These are phyloP conservation scores for Oryzias melastigma DNA, from an alignment of 2,113 vertebrate species.

Conservation along the genomic window DNA sequence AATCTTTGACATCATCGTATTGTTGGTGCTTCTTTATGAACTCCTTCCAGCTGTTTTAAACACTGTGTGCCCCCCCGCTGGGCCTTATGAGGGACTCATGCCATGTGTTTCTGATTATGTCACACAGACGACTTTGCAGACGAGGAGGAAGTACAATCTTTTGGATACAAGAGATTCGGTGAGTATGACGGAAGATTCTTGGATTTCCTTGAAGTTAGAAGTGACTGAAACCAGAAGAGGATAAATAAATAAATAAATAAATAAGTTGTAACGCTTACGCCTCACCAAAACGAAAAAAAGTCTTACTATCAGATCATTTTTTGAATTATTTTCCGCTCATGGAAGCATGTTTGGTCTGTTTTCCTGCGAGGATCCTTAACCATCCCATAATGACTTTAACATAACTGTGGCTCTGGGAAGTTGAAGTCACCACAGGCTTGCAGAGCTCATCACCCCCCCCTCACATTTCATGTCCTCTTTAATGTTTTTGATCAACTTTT, in stretches of 20 bases:
- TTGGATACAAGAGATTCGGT: constrained; percentile 99
- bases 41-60: constrained; percentile 6
- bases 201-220: constrained; percentile 17
- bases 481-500: too few relatives aligned
- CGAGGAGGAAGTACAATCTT: constrained; percentile 98
- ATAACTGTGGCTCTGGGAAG: constrained; percentile 51
- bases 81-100: constrained; percentile 19
- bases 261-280: too few relatives aligned
- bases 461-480: too few relatives aligned
- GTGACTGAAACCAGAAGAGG: constrained; percentile 4
- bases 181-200: constrained; percentile 67
- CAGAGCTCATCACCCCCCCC: constrained; percentile 16
- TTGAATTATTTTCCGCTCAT: too few relatives aligned
- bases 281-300: too few relatives aligned
- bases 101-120: constrained; percentile 65
- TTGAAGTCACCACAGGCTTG: constrained; percentile 28
- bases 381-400: constrained; percentile 11
- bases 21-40: constrained; percentile 25
- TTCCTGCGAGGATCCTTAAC: too few relatives aligned
- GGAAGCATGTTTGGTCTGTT: too few relatives aligned
- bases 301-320: too few relatives aligned
- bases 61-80: background rate
- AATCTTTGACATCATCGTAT: background rate
- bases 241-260: too few relatives aligned
- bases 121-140: constrained; percentile 92